Percentiles rank a stretch among this genome's conserved stretches.
These are phyloP conservation scores for Leptodactylus fallax DNA, from an alignment of 2,797 vertebrate species.

Conservation along the genomic window DNA sequence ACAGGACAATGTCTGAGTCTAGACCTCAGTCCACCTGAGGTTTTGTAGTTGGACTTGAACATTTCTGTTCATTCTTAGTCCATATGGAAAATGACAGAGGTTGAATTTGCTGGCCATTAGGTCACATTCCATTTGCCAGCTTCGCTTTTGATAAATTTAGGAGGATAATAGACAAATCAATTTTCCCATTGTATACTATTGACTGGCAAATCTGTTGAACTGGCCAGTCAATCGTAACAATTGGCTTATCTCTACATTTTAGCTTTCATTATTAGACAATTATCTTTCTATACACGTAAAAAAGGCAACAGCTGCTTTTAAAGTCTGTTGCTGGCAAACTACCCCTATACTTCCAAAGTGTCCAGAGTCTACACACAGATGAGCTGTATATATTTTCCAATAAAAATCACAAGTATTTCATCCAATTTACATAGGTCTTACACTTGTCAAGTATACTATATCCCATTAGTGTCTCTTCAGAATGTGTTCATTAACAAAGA, in stretches of 20 bases:
- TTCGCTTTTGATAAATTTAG: not conserved
- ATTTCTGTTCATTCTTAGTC: not conserved
- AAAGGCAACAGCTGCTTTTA: not conserved
- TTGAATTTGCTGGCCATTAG: not conserved
- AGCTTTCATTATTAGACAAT: not conserved
- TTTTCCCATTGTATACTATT: not conserved
- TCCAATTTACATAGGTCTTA: not conserved
- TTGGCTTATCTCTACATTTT: not conserved
- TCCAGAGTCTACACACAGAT: not conserved
- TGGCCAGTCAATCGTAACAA: not conserved
- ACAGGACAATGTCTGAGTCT: not conserved
- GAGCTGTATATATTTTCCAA: not conserved
- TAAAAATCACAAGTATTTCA: not conserved
- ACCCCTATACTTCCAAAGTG: not conserved
- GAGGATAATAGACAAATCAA: slow-evolving; percentile 5
- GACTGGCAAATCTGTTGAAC: not conserved
- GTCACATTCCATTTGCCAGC: not conserved
- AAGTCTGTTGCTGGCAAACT: not conserved
- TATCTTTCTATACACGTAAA: not conserved
- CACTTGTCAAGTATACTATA: not conserved
- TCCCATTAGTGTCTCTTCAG: slow-evolving; percentile 12
- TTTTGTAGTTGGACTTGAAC: not conserved
- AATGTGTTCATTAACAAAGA: slow-evolving; percentile 22
- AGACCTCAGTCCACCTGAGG: not conserved
- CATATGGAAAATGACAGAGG: not conserved